Evolutionary conservation across 1,140 invertebrate genomes (phyloP).

Genomic region (Drosophila ercepeae): DNA sequence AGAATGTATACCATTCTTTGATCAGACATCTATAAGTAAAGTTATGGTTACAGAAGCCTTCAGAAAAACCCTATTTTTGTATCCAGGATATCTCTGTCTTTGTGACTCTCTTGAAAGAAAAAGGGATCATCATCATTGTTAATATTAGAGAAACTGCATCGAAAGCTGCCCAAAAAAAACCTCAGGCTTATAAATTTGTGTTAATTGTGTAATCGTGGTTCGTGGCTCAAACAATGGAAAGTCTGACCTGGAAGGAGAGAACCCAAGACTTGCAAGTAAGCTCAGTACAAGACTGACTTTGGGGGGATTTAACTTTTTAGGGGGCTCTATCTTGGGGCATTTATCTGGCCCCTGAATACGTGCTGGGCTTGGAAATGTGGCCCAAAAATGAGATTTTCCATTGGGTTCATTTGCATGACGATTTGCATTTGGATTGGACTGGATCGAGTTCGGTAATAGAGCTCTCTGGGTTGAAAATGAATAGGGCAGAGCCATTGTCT

Average conservation of each 20-base stretch:
- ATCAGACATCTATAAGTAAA: too few species aligned
- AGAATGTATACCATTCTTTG: too few species aligned
- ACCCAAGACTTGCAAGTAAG: conserved; percentile 1
- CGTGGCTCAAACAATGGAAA: conserved; percentile 9
- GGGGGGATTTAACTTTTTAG: conserved; percentile 15
- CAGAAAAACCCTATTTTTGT: too few species aligned
- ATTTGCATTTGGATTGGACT: conserved; percentile 51
- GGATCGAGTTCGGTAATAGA: conserved; percentile 17
- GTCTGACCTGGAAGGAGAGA: conserved; percentile 30
- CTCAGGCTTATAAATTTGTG: too few species aligned
- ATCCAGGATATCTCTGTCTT: too few species aligned
- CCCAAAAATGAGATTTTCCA: conserved; percentile 10
- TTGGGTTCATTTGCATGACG: conserved; percentile 24
- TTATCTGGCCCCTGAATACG: conserved; percentile 33
- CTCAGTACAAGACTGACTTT: conserved; percentile 19
- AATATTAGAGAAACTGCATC: too few species aligned
- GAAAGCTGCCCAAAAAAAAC: too few species aligned
- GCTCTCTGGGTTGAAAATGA: background rate
- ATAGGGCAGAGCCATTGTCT: conserved; percentile 12
- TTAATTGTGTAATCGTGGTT: conserved; percentile 1
- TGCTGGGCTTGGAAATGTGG: conserved; percentile 31
- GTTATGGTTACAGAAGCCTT: too few species aligned
- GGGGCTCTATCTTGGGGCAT: conserved; percentile 14
- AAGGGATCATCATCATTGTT: too few species aligned
- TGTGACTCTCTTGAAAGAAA: too few species aligned